phyloP scores from a whole-genome alignment of 1,140 invertebrate species.

The Trypoxylus dichotomus region DNA sequence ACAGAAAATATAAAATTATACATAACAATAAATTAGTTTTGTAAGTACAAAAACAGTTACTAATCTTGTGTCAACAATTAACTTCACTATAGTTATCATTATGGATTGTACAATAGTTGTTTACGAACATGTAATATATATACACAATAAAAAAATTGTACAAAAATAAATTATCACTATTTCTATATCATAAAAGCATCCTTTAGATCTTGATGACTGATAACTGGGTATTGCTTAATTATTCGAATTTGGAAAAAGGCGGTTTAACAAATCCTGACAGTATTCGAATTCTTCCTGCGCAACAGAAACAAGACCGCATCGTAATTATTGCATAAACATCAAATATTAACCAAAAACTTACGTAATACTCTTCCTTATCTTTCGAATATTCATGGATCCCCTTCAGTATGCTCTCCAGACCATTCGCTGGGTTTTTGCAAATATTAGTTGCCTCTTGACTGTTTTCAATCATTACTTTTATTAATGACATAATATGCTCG shows the following conservation, averaged over 20 bases:
- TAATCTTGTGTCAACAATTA: not conserved
- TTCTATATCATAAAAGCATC: not conserved
- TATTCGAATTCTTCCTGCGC: slow-evolving; percentile 35
- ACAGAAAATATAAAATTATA: not conserved
- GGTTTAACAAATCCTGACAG: slow-evolving; percentile 32
- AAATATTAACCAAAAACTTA: slow-evolving; percentile 30
- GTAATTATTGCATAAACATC: too few species aligned
- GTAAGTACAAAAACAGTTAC: not conserved
- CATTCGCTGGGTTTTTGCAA: slow-evolving; percentile 41
- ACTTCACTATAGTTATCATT: not conserved
- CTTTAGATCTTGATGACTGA: not conserved
- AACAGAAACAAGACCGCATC: not conserved
- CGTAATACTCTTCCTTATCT: slow-evolving; percentile 43
- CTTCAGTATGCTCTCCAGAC: slow-evolving; percentile 41
- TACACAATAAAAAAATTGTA: not conserved
- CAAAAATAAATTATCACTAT: slow-evolving; percentile 21
- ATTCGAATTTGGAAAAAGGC: slow-evolving; percentile 25
- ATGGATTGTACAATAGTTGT: slow-evolving; percentile 1
- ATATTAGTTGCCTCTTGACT: slow-evolving; percentile 41
- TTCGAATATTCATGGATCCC: slow-evolving; percentile 38
- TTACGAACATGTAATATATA: not conserved
- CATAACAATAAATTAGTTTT: not conserved
- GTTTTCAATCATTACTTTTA: slow-evolving; percentile 43
- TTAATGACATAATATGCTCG: slow-evolving; percentile 46
- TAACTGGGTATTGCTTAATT: not conserved